Base-by-base conservation (phyloP, 2,113 vertebrate species). In the Hystrix cristata region DNA sequence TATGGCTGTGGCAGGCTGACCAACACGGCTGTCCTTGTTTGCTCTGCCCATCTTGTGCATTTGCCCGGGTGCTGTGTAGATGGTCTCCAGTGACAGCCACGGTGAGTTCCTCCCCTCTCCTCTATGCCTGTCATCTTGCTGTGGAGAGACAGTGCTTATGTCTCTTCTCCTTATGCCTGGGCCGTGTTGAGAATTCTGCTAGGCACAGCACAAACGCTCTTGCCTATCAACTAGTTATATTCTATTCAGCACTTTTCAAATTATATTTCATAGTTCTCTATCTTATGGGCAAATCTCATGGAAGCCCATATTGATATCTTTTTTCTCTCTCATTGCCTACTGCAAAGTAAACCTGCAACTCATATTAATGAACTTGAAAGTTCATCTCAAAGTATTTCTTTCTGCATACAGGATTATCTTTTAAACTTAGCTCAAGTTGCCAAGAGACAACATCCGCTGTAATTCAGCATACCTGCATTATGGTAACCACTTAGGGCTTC, bases 331-430 rank as follows among this genome's bases (percentile, higher is more conserved):
- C 48, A 78, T 65, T 78, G 12, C 48, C 65, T 78, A 85, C 34
- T 55, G 9, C n/a, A 94, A 97, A 87, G 46, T 87, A 87, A 95
- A 92, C 11, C 67, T 78, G 12, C 5, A 34, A 72, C 3, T 43
- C 9, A 43, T 48, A 86, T 55, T 76, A n/a, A 34, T 89, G 51
- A 85, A 48, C 76, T n/a, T 93, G 46, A 90, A 94, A 82, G 31
- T 91, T 84, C n/a, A 81, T 85, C 87, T 96, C 31, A 57, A 79
- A 92, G 87, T 87, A 95, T 62, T 74, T 51, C 46, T 62, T 67
- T 29, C 82, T 60, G 7, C 6, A 13, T 53, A 64, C 21, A 48
- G 64, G 57, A 72, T 85, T 78, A 14, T 48, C 51, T 91, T 96
- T 80, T 51, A 88, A 76, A 38, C 69, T 11, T 67, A 72, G 62